A percentile compares a stretch with the other conserved stretches of the same genome.
These are phyloP conservation scores for Cryptophagus acutangulus DNA, from an alignment of 2,888 invertebrate genomes.

Conservation along the genomic window DNA sequence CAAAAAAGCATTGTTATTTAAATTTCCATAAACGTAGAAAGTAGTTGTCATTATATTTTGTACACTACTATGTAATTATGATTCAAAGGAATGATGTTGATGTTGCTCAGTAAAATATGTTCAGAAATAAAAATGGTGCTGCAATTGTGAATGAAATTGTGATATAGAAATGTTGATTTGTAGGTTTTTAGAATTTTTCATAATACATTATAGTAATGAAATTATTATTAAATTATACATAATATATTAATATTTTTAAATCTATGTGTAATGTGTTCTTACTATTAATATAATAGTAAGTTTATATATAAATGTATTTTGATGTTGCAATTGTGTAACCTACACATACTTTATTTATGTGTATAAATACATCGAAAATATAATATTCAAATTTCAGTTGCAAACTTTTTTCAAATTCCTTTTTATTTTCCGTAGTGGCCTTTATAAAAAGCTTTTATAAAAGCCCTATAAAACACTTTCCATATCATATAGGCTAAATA, in stretches of 20 bases:
- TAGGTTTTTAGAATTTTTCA: conserved; percentile 28
- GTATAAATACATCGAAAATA: conserved; percentile 7
- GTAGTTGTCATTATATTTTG: too few relatives aligned
- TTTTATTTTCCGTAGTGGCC: too few relatives aligned
- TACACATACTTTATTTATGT: conserved; percentile 4
- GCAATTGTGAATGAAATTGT: conserved; percentile 40
- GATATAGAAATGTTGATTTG: conserved; percentile 41
- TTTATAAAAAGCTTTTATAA: too few relatives aligned
- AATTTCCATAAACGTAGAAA: too few relatives aligned
- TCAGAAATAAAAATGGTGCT: conserved; percentile 37
- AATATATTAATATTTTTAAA: conserved; percentile 34
- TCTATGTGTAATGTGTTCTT: conserved; percentile 37
- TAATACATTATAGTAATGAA: conserved; percentile 9
- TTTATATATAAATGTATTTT: conserved; percentile 37
- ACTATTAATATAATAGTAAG: conserved; percentile 22
- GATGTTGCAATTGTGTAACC: conserved; percentile 27
- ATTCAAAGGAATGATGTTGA: conserved; percentile 22
- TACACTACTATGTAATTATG: conserved; percentile 15
- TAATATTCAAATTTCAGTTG: conserved; percentile 3
- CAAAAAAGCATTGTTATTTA: too few relatives aligned
- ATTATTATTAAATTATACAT: conserved; percentile 24
- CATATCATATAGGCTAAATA: too few relatives aligned
- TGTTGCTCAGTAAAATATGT: conserved; percentile 29
- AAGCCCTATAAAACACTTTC: too few relatives aligned
- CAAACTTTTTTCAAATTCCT: too few relatives aligned